Conservation (phyloP, 2,113 vertebrate species). For the Salvelinus fontinalis region DNA sequence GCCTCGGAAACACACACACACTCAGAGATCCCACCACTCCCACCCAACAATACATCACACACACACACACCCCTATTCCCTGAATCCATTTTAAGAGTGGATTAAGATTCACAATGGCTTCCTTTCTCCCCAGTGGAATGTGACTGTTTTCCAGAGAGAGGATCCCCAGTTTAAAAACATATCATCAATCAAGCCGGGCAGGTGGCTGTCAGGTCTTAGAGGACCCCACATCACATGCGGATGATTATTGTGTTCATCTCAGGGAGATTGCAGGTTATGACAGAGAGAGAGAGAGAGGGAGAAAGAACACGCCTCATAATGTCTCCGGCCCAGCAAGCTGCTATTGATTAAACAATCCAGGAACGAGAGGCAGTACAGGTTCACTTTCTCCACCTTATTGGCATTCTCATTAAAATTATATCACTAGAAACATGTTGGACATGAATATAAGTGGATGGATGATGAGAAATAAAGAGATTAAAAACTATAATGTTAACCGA, state of each 20-base stretch:
- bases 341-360: slow-evolving; percentile 43
- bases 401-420: slow-evolving; percentile 39
- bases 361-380: background rate
- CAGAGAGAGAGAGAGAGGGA: background rate
- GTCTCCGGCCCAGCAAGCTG: slow-evolving; percentile 28
- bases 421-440: slow-evolving; percentile 33
- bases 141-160: slow-evolving; percentile 32
- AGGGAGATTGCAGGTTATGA: slow-evolving; percentile 33
- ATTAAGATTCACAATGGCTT: slow-evolving; percentile 67
- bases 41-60: no score
- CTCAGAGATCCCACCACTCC: background rate
- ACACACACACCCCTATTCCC: background rate
- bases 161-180: slow-evolving; percentile 64
- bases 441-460: background rate
- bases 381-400: slow-evolving; percentile 1
- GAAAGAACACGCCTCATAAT: slow-evolving; percentile 30
- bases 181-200: slow-evolving; percentile 76
- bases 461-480: background rate
- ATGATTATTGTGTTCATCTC: slow-evolving; percentile 59
- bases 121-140: slow-evolving; percentile 71
- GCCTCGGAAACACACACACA: slow-evolving; percentile 16
- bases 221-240: slow-evolving; percentile 59
- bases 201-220: slow-evolving; percentile 60
- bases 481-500: slow-evolving; percentile 38
- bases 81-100: slow-evolving; percentile 50